Conservation (phyloP, 2,797 vertebrate species). For the Poecilia velifera region DNA sequence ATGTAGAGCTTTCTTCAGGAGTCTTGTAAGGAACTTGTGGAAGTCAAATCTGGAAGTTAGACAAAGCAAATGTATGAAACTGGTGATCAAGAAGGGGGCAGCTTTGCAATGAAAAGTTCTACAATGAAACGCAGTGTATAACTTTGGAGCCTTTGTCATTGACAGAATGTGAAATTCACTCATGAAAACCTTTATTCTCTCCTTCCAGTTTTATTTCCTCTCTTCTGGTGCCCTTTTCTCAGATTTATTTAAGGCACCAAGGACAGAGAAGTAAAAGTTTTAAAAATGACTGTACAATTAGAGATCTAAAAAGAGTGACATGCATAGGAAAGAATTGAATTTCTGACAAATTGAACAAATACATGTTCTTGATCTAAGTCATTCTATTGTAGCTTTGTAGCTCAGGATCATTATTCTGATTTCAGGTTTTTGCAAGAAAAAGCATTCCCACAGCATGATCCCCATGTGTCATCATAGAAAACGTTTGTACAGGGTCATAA, state of each 20-base stretch:
- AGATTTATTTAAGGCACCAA: background rate
- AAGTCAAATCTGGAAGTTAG: slow-evolving; percentile 7
- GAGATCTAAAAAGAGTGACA: background rate
- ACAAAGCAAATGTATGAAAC: slow-evolving; percentile 34
- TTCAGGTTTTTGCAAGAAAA: no score
- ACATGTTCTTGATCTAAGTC: no score
- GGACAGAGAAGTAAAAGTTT: background rate
- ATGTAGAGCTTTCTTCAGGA: slow-evolving; percentile 18
- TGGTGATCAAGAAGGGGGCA: slow-evolving; percentile 51
- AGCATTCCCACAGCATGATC: background rate
- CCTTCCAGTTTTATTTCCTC: background rate
- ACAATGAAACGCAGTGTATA: background rate
- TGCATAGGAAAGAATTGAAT: background rate
- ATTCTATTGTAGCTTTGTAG: no score
- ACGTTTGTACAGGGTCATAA: background rate
- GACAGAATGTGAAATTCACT: background rate
- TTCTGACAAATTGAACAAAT: no score
- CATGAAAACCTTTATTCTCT: background rate
- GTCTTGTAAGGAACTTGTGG: slow-evolving; percentile 22
- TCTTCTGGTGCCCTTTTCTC: background rate
- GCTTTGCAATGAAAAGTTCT: background rate
- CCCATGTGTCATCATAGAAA: background rate
- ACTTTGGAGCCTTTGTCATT: background rate
- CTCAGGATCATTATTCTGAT: no score
- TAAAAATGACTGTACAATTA: background rate